phyloP scores from a whole-genome alignment of 2,797 vertebrate species.

The Sebastes elongatus region DNA sequence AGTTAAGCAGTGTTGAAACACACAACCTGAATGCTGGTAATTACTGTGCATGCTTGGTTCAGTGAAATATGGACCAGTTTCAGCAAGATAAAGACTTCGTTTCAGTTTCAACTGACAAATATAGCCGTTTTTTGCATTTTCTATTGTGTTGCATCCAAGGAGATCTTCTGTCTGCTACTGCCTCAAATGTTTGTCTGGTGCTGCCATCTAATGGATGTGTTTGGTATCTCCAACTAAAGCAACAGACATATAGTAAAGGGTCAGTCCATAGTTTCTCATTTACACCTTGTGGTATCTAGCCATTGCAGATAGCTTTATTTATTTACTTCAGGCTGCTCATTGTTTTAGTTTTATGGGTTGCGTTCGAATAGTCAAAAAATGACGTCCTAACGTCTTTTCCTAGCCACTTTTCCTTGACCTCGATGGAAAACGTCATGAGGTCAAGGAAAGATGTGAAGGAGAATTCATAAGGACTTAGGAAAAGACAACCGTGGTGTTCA shows the following conservation, averaged over 20 bases:
- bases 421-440: no score
- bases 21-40: neutral
- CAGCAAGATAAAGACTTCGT: neutral
- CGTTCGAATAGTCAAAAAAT: no score
- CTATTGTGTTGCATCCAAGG: neutral
- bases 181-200: neutral
- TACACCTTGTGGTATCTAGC: neutral
- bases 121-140: neutral
- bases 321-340: neutral
- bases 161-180: no score
- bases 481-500: rapidly evolving
- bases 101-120: constrained; percentile 4
- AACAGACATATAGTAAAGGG: neutral
- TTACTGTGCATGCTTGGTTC: neutral
- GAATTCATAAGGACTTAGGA: no score
- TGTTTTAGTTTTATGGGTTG: no score
- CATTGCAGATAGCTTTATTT: neutral
- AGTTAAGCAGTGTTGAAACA: neutral
- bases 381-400: rapidly evolving
- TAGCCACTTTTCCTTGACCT: no score
- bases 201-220: constrained; percentile 46
- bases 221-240: neutral
- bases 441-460: no score
- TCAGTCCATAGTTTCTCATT: neutral
- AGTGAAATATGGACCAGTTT: neutral